These are phyloP conservation scores for Chelon auratus DNA, from an alignment of 2,797 vertebrate genomes.

Conservation along the genomic window DNA sequence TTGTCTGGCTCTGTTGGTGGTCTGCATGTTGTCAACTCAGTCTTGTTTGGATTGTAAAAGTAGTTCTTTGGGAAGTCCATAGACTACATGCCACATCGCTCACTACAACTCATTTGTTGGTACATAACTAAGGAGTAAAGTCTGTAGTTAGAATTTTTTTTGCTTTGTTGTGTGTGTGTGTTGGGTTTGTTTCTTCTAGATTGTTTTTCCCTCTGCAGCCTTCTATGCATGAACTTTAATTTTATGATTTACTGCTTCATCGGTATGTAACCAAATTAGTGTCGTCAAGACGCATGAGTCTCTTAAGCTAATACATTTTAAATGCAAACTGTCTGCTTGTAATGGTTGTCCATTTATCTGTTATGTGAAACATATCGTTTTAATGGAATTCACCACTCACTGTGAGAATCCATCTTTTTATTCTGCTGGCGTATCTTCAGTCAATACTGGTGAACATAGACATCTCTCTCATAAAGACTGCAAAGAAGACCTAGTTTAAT, in stretches of 20 bases:
- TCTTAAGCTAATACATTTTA: constrained; percentile 18
- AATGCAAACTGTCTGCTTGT: constrained; percentile 17
- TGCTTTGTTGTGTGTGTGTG: neutral
- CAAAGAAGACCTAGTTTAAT: constrained; percentile 2
- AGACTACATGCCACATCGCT: constrained; percentile 37
- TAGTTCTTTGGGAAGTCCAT: constrained; percentile 18
- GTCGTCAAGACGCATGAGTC: constrained; percentile 21
- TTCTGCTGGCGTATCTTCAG: constrained; percentile 10
- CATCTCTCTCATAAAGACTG: neutral
- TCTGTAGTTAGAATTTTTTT: constrained; percentile 2
- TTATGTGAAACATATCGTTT: constrained; percentile 6
- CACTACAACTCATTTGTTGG: constrained; percentile 14
- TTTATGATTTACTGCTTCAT: constrained; percentile 28
- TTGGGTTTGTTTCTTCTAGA: neutral
- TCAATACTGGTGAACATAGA: constrained; percentile 18
- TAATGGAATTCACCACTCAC: constrained; percentile 17
- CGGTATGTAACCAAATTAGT: constrained; percentile 15
- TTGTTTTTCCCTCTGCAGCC: neutral
- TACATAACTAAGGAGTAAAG: constrained; percentile 7
- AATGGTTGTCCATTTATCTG: constrained; percentile 19
- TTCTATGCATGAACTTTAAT: constrained; percentile 12
- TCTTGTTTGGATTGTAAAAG: constrained; percentile 53
- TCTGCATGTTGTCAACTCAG: constrained; percentile 24
- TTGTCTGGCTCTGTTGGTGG: constrained; percentile 29
- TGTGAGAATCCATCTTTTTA: constrained; percentile 27